These are phyloP conservation scores for Psilopsiagon aurifrons DNA, from an alignment of 2,113 vertebrate genomes.

Conservation along the genomic window DNA sequence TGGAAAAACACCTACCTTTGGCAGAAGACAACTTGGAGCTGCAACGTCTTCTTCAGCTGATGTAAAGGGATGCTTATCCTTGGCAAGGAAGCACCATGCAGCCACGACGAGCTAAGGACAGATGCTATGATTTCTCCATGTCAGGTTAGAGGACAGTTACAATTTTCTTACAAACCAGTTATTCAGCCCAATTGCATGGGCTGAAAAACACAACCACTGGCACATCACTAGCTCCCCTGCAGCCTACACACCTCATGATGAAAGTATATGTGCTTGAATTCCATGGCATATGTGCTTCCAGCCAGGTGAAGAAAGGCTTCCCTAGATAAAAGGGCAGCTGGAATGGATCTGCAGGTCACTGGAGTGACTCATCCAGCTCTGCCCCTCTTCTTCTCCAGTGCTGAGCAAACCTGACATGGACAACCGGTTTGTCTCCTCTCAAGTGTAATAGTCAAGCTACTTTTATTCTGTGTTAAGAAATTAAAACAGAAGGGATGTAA, in stretches of 20 bases:
- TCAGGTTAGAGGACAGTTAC: background rate
- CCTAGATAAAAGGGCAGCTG: background rate
- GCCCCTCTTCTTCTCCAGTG: background rate
- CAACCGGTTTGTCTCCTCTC: background rate
- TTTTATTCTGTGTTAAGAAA: background rate
- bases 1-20: background rate
- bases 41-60: background rate
- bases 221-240: background rate
- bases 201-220: background rate
- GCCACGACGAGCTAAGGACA: background rate
- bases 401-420: background rate
- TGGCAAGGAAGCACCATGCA: rapidly evolving
- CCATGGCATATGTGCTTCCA: background rate
- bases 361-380: background rate
- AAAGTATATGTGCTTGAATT: background rate
- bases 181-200: background rate
- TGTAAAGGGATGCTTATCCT: background rate
- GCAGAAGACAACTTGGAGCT: background rate
- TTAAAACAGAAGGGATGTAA: background rate
- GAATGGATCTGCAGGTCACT: background rate
- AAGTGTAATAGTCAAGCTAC: background rate
- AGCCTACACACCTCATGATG: background rate
- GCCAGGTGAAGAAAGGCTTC: background rate
- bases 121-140: background rate
- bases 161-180: background rate